Evolutionary conservation across 1,140 invertebrate species (phyloP).

Genomic region (Eurosta solidaginis): DNA sequence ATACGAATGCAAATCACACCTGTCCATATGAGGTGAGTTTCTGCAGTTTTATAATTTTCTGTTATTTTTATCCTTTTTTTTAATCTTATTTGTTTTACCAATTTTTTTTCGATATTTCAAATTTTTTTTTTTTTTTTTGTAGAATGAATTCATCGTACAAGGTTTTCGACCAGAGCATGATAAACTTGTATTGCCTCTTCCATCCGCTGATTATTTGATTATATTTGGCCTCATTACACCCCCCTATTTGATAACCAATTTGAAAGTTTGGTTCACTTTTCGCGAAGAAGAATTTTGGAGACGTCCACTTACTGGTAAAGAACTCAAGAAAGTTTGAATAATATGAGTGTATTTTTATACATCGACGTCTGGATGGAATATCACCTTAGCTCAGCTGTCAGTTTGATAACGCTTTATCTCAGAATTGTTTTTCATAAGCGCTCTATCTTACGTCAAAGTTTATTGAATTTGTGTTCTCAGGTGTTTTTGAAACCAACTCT

Average conservation of each 20-base stretch:
- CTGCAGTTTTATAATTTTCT: neutral
- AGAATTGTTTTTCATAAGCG: too few species aligned
- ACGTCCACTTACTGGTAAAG: too few species aligned
- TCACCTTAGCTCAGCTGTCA: too few species aligned
- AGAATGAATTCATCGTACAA: neutral
- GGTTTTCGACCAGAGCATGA: neutral
- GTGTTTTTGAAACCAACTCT: too few species aligned
- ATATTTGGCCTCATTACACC: neutral
- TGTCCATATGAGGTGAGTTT: constrained; percentile 11
- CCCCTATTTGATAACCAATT: neutral
- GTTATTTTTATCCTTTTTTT: too few species aligned
- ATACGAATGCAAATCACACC: neutral
- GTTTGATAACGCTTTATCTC: too few species aligned
- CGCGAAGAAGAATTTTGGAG: neutral
- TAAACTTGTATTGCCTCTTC: neutral
- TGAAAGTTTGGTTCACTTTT: neutral
- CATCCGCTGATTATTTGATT: neutral
- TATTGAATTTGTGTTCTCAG: too few species aligned
- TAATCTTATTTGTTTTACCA: too few species aligned
- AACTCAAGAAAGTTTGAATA: neutral
- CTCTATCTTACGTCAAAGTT: too few species aligned
- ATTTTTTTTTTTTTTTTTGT: neutral
- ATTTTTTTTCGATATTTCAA: neutral
- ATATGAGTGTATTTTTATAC: too few species aligned
- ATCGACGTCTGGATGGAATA: too few species aligned